Percentiles rank a stretch among this genome's conserved stretches.
Evolutionary conservation across 2,888 invertebrate genomes (phyloP).

Genomic region (Rhingia campestris): DNA sequence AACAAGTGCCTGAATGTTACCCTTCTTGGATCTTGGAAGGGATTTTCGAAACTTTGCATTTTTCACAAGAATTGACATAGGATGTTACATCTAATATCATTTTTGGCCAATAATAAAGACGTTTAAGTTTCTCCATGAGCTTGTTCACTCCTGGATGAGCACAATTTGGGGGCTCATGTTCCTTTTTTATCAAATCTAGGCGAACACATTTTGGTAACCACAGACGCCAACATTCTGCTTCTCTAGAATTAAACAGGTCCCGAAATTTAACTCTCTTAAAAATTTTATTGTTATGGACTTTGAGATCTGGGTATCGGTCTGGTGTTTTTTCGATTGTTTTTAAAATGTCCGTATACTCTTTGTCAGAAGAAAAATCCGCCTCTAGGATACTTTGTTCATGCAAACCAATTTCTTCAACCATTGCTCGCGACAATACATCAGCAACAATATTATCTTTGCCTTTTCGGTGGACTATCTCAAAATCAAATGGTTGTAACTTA

Average conservation of each 20-base stretch:
- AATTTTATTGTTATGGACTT: neutral
- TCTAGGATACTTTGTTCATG: neutral
- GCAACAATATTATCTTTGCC: constrained; percentile 5
- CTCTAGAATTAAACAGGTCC: neutral
- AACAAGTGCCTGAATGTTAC: neutral
- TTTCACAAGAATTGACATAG: neutral
- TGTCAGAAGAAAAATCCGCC: neutral
- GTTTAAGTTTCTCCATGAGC: neutral
- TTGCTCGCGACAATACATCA: neutral
- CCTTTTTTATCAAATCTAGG: neutral
- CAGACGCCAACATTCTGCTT: neutral
- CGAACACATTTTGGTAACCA: neutral
- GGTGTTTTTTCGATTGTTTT: neutral
- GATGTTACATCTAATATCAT: neutral
- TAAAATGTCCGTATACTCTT: neutral
- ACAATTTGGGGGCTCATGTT: neutral
- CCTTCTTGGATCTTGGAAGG: neutral
- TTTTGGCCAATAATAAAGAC: neutral
- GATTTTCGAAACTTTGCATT: neutral
- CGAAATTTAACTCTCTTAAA: neutral
- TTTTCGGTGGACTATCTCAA: neutral
- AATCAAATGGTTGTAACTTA: neutral
- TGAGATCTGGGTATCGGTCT: neutral
- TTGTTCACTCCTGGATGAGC: neutral
- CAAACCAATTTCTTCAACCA: neutral